Evolutionary conservation across 2,113 vertebrate genomes (phyloP), one percentile per base, ranked within the genome.

Genomic region (Orycteropus afer): DNA sequence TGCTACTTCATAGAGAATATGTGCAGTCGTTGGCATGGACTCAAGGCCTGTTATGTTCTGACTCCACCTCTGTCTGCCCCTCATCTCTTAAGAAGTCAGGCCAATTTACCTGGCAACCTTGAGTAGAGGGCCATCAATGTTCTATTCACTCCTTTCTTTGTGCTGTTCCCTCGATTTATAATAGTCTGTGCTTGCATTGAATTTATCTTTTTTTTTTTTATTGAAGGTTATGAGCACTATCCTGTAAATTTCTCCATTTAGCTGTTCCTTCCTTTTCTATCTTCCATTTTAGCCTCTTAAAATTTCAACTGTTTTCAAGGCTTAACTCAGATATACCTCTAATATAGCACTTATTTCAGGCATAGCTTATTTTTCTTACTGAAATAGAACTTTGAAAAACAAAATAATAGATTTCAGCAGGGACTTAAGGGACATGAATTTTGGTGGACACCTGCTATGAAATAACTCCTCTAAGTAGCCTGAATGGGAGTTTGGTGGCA

Each of bases 251-350:
- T 61, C 74, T 90, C 89, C n/a, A 42, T 61, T 88, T 63, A 84
- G 18, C 9, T 6, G 34, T 2, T 9, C 8, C 7, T 45, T 3
- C 17, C 40, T 86, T 73, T 63, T 3, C 57, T 71, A 27, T 71
- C 29, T 78, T 32, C 29, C n/a, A 53, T 95, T 22, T 76, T 34
- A 77, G 37, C 20, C 51, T 80, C 32, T 93, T 65, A 29, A 89
- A 77, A 67, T 67, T 74, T 77, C 34, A 25, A n/a, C 5, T 49
- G 27, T 57, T 71, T 65, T 85, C 51, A 76, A 93, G 73, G 32
- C 34, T 73, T 53, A 73, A 34, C 42, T 95, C 57, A 86, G 45
- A 12, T n/a, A 37, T 4, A 32, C 29, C 55, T 78, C 42, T 29
- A 32, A 49, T 32, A 34, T 0, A 37, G 22, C 14, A 34, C 37